Base-by-base conservation (phyloP, 2,113 vertebrate species). In the Scopus umbretta region DNA sequence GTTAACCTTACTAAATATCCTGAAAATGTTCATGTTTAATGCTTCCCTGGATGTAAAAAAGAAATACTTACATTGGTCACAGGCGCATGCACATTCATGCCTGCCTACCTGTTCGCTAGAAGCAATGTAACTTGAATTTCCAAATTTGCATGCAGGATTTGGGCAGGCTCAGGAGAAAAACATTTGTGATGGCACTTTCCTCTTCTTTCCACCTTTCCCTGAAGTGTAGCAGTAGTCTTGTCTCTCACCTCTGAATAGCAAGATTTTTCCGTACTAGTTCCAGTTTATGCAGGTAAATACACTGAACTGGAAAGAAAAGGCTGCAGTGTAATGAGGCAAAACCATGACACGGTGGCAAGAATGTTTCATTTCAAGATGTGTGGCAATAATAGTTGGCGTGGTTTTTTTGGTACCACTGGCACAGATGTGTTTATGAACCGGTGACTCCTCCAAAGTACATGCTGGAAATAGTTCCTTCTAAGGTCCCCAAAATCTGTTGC, bases 31-130 rank as follows among this genome's bases (percentile, higher is more conserved):
- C 68, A 16, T 30, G 38, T 32, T 94, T 84, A 90, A 61, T 67
- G 34, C 61, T 67, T 67, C 29, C n/a, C 5, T 19, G n/a, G 75
- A 13, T n/a, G 17, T 19, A 59, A 84, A 49, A 6, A 50, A 72
- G 52, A 43, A 72, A 47, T 22, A 8, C 58, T 66, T 32, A 2
- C 1, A 0, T 21, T 65, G 38, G 52, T 56, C 17, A 14, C 16
- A 7, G 26, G 0, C 4, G 0, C 4, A 3, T 17, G 47, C 19
- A 7, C 1, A 0, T 53, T 13, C 5, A 1, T 13, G 34, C 1
- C 2, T 4, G 4, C 16, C 16, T 27, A 34, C 49, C n/a, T 36
- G 74, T 30, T 34, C 22, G 4, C 20, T 22, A 32, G n/a, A 18
- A 53, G 6, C 3, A 2, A 6, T 29, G 30, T 9, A 40, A 36